These are phyloP conservation scores for Melikaiella ostensackeni DNA, from an alignment of 2,888 invertebrate species.

Conservation along the genomic window DNA sequence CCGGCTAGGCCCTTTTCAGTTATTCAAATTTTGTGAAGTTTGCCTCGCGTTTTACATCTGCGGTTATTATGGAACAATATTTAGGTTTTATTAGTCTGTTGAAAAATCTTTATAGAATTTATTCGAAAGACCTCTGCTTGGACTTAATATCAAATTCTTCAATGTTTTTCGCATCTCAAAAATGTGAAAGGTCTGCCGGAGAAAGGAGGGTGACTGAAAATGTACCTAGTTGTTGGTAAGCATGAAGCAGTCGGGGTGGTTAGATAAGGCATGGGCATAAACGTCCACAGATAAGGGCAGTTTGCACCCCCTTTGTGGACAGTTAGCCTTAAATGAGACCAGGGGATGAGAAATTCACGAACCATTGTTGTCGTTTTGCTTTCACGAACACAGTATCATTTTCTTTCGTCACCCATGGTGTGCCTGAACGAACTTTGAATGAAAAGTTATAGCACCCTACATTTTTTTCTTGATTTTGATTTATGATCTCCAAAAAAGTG, in stretches of 20 bases:
- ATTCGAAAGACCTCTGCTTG: neutral
- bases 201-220: conserved; percentile 28
- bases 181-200: conserved; percentile 18
- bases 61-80: no score
- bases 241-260: conserved; percentile 57
- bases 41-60: no score
- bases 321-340: conserved; percentile 75
- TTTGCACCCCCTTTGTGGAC: conserved; percentile 77
- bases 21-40: no score
- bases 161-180: conserved; percentile 16
- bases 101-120: no score
- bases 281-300: conserved; percentile 76
- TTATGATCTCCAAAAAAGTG: no score
- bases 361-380: conserved; percentile 57
- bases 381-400: conserved; percentile 60
- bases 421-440: no score
- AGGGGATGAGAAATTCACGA: conserved; percentile 59
- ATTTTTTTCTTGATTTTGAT: no score
- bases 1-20: no score
- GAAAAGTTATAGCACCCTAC: no score
- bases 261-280: conserved; percentile 76
- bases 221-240: conserved; percentile 58
- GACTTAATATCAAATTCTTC: neutral
- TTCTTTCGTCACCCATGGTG: conserved; percentile 43
- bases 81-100: no score